phyloP scores from a whole-genome alignment of 2,888 invertebrate species.

The Hypolimnas misippus region DNA sequence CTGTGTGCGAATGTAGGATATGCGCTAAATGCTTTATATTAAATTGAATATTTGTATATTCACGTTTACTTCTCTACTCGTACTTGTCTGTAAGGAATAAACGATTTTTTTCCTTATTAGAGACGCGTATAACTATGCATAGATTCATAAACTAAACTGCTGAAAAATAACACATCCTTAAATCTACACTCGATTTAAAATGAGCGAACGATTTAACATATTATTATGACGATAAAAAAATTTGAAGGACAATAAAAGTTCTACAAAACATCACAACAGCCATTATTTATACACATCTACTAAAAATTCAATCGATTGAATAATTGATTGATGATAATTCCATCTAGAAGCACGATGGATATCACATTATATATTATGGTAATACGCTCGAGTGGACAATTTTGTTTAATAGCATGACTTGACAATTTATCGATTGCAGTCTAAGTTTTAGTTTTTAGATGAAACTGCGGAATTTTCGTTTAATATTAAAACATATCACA shows the following conservation, averaged over 20 bases:
- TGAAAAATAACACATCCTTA: too few relatives aligned
- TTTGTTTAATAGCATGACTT: conserved; percentile 1
- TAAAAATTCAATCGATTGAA: conserved; percentile 39
- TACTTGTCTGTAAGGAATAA: too few relatives aligned
- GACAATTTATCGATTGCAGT: background rate
- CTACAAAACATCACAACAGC: background rate
- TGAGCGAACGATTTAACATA: background rate
- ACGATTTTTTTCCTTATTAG: too few relatives aligned
- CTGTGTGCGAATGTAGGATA: conserved; percentile 6
- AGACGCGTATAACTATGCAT: too few relatives aligned
- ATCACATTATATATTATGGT: conserved; percentile 52
- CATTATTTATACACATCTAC: conserved; percentile 14
- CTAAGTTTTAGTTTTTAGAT: conserved; percentile 12
- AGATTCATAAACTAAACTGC: too few relatives aligned
- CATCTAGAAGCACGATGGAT: conserved; percentile 46
- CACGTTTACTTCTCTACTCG: too few relatives aligned
- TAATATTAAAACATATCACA: too few relatives aligned
- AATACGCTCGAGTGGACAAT: conserved; percentile 41
- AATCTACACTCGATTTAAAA: background rate
- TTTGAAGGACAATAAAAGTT: conserved; percentile 1
- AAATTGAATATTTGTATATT: too few relatives aligned
- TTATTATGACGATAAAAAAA: background rate
- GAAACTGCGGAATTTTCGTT: conserved; percentile 24
- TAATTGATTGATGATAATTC: conserved; percentile 50
- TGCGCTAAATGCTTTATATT: too few relatives aligned